Percentiles rank a stretch among this genome's conserved stretches.
Evolutionary conservation across 2,888 invertebrate genomes (phyloP).

Genomic region (Parnassius smintheus): DNA sequence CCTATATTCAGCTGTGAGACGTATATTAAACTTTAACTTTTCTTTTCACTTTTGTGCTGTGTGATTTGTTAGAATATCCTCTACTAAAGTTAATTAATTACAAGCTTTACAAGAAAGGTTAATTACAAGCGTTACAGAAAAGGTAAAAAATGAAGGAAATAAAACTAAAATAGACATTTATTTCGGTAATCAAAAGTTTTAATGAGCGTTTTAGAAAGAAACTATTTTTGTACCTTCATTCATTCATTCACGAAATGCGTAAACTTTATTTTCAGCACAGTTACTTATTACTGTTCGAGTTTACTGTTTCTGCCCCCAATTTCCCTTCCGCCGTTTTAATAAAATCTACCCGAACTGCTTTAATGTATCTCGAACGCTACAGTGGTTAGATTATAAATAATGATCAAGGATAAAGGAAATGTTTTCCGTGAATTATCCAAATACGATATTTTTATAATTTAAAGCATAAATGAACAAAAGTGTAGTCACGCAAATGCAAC

Average conservation of each 20-base stretch:
- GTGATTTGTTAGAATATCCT: too few species aligned
- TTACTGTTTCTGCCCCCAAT: slow-evolving; percentile 8
- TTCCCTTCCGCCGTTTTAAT: slow-evolving; percentile 10
- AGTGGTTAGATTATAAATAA: slow-evolving; percentile 22
- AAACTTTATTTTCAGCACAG: slow-evolving; percentile 5
- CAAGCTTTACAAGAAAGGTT: too few species aligned
- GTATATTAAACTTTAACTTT: too few species aligned
- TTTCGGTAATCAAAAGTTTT: not conserved
- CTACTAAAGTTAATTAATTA: too few species aligned
- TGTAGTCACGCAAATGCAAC: slow-evolving; percentile 49
- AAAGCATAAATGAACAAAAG: slow-evolving; percentile 40
- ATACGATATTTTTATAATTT: slow-evolving; percentile 35
- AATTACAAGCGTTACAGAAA: too few species aligned
- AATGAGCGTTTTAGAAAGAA: not conserved
- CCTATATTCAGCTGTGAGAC: too few species aligned
- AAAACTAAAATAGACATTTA: not conserved
- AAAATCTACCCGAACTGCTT: slow-evolving; percentile 23
- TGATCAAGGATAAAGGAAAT: slow-evolving; percentile 13
- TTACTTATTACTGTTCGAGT: slow-evolving; percentile 7
- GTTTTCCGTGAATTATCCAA: slow-evolving; percentile 25
- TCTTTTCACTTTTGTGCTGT: too few species aligned
- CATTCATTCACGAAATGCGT: slow-evolving; percentile 21
- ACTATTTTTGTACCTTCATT: not conserved
- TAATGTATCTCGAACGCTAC: slow-evolving; percentile 19
- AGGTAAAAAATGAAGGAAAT: too few species aligned